phyloP scores from a whole-genome alignment of 2,888 invertebrate genomes.

The Anagyrus pseudococci region DNA sequence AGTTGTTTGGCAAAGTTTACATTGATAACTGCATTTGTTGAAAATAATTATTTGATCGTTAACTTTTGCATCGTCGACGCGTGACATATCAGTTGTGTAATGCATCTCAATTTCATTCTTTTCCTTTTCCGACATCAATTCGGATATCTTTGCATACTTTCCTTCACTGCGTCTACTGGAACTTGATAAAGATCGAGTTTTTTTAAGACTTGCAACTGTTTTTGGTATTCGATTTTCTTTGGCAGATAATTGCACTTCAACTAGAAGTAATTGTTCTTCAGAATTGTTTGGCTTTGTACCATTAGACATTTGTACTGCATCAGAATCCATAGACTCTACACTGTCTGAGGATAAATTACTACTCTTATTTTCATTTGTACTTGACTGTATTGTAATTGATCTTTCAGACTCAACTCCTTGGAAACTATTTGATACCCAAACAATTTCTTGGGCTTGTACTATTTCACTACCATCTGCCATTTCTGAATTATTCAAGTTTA shows the following conservation, averaged over 20 bases:
- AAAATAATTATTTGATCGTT: constrained; percentile 42
- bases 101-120: constrained; percentile 48
- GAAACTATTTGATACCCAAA: constrained; percentile 37
- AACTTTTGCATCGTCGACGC: constrained; percentile 45
- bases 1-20: constrained; percentile 46
- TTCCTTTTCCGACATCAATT: constrained; percentile 51
- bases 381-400: constrained; percentile 10
- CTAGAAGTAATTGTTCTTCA: constrained; percentile 22
- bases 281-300: background rate
- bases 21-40: constrained; percentile 46
- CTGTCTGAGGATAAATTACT: no score
- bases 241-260: constrained; percentile 28
- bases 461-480: constrained; percentile 28
- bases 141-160: constrained; percentile 47
- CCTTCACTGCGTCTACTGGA: constrained; percentile 36
- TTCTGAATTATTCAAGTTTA: constrained; percentile 17
- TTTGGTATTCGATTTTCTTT: constrained; percentile 11
- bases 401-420: constrained; percentile 15
- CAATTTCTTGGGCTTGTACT: constrained; percentile 28
- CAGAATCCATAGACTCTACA: no score
- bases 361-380: no score
- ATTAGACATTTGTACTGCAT: background rate
- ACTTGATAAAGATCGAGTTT: constrained; percentile 13
- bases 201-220: background rate
- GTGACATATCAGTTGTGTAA: constrained; percentile 48